Evolutionary conservation across 2,888 invertebrate species (phyloP).

Genomic region (Leptopilina myrica): DNA sequence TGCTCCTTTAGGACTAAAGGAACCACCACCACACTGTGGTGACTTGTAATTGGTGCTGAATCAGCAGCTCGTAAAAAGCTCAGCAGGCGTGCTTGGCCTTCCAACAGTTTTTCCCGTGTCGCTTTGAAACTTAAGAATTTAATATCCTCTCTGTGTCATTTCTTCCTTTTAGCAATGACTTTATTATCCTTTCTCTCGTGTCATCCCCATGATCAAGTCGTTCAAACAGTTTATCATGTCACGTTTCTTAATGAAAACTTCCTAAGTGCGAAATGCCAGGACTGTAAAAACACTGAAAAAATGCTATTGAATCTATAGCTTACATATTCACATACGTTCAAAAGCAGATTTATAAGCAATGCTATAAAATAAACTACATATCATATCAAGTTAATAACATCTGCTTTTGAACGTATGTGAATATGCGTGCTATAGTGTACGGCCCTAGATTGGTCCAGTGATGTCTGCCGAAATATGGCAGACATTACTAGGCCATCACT

Average conservation of each 20-base stretch:
- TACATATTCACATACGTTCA: no score
- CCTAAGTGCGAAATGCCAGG: background rate
- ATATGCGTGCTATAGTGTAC: no score
- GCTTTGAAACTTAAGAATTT: constrained; percentile 27
- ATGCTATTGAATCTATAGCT: no score
- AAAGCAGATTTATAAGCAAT: no score
- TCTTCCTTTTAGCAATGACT: constrained; percentile 22
- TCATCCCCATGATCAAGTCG: background rate
- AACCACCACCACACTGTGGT: constrained; percentile 68
- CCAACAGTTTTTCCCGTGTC: constrained; percentile 54
- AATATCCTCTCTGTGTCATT: constrained; percentile 28
- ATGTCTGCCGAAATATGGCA: no score
- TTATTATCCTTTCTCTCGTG: constrained; percentile 14
- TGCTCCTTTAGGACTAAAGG: constrained; percentile 55
- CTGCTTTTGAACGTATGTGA: no score
- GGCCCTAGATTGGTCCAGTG: no score
- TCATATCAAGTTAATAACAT: no score
- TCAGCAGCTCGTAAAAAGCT: constrained; percentile 71
- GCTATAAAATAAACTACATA: no score
- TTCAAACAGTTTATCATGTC: constrained; percentile 15
- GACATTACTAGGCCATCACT: no score
- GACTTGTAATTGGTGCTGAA: constrained; percentile 73
- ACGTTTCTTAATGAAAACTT: constrained; percentile 30
- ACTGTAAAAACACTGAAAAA: no score
- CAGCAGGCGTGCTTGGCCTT: constrained; percentile 62